A percentile compares a stretch with the other conserved stretches of the same genome.
phyloP scores from a whole-genome alignment of 2,113 vertebrate species.

The Oryzias melastigma region DNA sequence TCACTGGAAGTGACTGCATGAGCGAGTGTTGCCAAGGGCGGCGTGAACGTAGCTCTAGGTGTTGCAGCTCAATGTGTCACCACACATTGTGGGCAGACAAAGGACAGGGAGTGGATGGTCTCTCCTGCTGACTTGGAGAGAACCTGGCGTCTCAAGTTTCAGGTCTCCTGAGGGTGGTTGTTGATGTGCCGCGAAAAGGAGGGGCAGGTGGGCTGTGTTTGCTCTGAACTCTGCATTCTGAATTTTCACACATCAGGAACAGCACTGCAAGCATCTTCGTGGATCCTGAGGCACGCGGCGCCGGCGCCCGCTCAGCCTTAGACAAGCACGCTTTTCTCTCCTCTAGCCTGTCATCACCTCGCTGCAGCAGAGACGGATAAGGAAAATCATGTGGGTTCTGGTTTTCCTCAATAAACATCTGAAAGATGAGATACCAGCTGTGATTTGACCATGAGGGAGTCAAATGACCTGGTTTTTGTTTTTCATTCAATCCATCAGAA shows the following conservation, averaged over 20 bases:
- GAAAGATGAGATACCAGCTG: not conserved
- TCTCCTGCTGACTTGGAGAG: constrained; percentile 8
- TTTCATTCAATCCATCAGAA: constrained; percentile 8
- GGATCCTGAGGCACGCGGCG: constrained; percentile 19
- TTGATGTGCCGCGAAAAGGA: constrained; percentile 30
- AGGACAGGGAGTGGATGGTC: constrained; percentile 51
- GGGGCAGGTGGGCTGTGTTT: constrained; percentile 19
- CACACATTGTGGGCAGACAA: constrained; percentile 65
- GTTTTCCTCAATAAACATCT: constrained; percentile 15
- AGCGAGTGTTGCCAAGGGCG: constrained; percentile 18
- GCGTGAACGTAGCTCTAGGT: constrained; percentile 22
- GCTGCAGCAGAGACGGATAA: constrained; percentile 22
- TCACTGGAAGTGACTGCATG: no score
- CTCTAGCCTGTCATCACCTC: constrained; percentile 43
- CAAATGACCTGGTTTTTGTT: not conserved
- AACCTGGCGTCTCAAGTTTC: constrained; percentile 52
- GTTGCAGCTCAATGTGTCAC: constrained; percentile 37
- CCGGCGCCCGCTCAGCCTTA: constrained; percentile 4
- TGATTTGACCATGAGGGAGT: constrained; percentile 2
- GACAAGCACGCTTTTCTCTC: constrained; percentile 5
- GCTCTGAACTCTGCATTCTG: constrained; percentile 1
- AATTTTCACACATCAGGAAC: constrained; percentile 32
- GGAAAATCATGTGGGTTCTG: constrained; percentile 10
- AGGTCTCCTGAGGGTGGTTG: constrained; percentile 45
- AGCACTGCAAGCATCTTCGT: constrained; percentile 1